Conservation (phyloP, 1,140 invertebrate genomes). For the Coelopa frigida region DNA sequence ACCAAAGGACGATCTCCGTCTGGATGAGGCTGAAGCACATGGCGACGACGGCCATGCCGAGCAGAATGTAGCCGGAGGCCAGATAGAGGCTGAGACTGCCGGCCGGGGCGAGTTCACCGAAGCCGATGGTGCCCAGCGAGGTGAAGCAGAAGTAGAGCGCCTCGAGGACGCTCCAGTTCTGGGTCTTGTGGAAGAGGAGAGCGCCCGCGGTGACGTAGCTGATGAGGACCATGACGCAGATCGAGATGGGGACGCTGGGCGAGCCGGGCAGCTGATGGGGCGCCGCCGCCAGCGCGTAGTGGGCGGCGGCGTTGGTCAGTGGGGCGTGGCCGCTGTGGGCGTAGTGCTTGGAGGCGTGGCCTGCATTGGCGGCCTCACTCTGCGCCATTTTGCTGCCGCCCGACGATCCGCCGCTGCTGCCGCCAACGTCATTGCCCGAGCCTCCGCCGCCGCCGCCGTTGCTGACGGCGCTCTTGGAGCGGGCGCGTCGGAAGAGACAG, state of each 20-base stretch:
- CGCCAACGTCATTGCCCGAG: slow-evolving; percentile 20
- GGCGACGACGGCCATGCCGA: slow-evolving; percentile 90
- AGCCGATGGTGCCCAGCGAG: slow-evolving; percentile 81
- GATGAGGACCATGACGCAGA: slow-evolving; percentile 83
- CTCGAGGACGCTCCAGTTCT: slow-evolving; percentile 86
- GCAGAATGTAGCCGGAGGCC: slow-evolving; percentile 75
- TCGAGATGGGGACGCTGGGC: slow-evolving; percentile 68
- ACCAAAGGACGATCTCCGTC: slow-evolving; percentile 72
- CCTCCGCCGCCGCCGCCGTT: slow-evolving; percentile 15
- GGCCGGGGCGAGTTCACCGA: slow-evolving; percentile 72
- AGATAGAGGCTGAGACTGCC: slow-evolving; percentile 54
- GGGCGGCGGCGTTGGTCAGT: slow-evolving; percentile 17
- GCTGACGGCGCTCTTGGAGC: slow-evolving; percentile 20
- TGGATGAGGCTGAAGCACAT: slow-evolving; percentile 96
- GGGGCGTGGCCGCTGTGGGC: slow-evolving; percentile 6
- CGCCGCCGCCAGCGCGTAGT: slow-evolving; percentile 25
- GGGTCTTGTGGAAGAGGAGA: slow-evolving; percentile 79
- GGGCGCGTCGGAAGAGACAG: slow-evolving; percentile 36
- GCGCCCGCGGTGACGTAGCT: slow-evolving; percentile 88
- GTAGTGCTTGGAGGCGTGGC: slow-evolving; percentile 7
- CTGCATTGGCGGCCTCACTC: too few species aligned
- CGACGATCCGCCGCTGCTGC: slow-evolving; percentile 15
- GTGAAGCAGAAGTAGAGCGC: slow-evolving; percentile 94
- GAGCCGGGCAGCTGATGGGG: slow-evolving; percentile 27
- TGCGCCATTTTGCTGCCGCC: slow-evolving; percentile 12